These are phyloP conservation scores for Deilephila porcellus DNA, from an alignment of 2,888 invertebrate genomes.

Conservation along the genomic window DNA sequence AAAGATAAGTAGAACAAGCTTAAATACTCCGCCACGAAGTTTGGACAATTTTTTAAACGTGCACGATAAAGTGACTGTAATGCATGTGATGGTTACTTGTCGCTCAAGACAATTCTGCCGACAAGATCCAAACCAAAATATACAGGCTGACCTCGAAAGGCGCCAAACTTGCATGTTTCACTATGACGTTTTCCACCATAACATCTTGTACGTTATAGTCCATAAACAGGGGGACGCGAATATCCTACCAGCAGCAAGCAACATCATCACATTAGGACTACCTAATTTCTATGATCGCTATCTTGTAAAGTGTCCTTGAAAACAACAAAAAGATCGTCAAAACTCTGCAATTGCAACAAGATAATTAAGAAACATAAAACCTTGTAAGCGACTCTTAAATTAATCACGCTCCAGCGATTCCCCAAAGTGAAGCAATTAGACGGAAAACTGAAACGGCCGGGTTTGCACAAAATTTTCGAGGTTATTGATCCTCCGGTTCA, in stretches of 20 bases:
- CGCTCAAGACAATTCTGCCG: too few relatives aligned
- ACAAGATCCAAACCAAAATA: too few relatives aligned
- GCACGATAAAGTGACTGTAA: neutral
- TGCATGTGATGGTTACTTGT: neutral
- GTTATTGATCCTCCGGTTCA: slow-evolving; percentile 25
- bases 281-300: neutral
- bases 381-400: slow-evolving; percentile 16
- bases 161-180: too few relatives aligned
- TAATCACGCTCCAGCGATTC: slow-evolving; percentile 11
- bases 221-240: too few relatives aligned
- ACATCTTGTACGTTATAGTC: too few relatives aligned
- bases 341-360: neutral
- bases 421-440: slow-evolving; percentile 25
- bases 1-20: too few relatives aligned
- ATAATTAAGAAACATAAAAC: slow-evolving; percentile 10
- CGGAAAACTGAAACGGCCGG: slow-evolving; percentile 20
- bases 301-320: too few relatives aligned
- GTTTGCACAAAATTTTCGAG: slow-evolving; percentile 27
- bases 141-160: too few relatives aligned
- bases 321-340: neutral
- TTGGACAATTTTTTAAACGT: neutral
- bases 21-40: too few relatives aligned
- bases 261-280: neutral
- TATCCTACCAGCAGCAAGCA: too few relatives aligned
- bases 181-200: too few relatives aligned